Evolutionary conservation across 2,888 invertebrate genomes (phyloP), one percentile per base, ranked within the genome.

Genomic region (Pyrochroa serraticornis): DNA sequence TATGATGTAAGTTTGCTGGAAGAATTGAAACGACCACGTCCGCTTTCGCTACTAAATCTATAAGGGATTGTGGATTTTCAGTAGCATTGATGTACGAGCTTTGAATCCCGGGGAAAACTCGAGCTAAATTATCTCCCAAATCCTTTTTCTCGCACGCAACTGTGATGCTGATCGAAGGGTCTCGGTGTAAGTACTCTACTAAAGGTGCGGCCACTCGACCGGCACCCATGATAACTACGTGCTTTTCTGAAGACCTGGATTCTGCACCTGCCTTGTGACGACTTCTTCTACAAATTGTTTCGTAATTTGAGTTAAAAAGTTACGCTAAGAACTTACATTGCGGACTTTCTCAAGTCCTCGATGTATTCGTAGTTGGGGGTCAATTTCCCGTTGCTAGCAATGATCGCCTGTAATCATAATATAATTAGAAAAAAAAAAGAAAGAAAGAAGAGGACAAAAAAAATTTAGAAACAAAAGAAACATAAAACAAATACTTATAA

Each of bases 361-460:
- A 99, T 99, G 76, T 99, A 99, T 78, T 96, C 90, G 78, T 90
- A 99, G 71, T 93, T 90, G 5, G 95, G 89, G 0, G 98, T 97
- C 63, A 99, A 80, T 70, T 85, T 83, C 31, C 98, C 98, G 77
- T 98, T 97, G 71, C 95, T 96, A 0, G 97, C 93, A 64, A 99
- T 98, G 50, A 98, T 93, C 6, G 99, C 97, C 93, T 94, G 79
- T 33, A 82, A 82, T 22, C 22, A 22, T 5, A 22, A 5, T 2
- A 2, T 5, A 22, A 22, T 22, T 22, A 22, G 22, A 22, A 22
- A 2, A 22, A 22, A 3, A 22, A 22, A 5, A 5, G n/a, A n/a
- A n/a, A 22, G 5, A 22, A 22, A 22, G 22, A 22, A 22, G 5
- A 22, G 22, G 22, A 22, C n/a, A 22, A 3, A 22, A 22, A 22